Evolutionary conservation across 2,797 vertebrate species (phyloP).

Genomic region (Otolemur crassicaudatus): DNA sequence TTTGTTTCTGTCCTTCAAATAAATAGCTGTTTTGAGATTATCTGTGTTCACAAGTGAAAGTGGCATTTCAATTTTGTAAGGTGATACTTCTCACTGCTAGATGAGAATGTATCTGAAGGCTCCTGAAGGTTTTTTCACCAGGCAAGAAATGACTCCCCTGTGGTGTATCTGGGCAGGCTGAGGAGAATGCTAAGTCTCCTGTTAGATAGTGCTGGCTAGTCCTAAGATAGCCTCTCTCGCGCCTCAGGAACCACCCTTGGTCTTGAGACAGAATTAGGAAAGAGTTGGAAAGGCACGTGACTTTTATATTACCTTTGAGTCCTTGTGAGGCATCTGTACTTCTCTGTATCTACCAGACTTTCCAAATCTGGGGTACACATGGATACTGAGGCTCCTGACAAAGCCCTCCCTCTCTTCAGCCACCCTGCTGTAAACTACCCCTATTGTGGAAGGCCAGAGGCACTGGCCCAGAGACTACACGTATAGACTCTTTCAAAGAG

Average conservation of each 20-base stretch:
- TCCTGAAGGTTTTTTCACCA: background rate
- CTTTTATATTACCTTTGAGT: background rate
- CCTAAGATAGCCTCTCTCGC: background rate
- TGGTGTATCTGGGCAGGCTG: background rate
- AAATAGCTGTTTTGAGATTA: conserved; percentile 30
- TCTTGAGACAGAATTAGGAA: background rate
- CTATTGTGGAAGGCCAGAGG: background rate
- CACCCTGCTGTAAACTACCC: background rate
- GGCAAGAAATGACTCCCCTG: background rate
- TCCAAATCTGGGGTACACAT: background rate
- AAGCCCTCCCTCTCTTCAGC: background rate
- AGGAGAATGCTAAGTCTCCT: background rate
- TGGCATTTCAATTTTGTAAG: conserved; percentile 45
- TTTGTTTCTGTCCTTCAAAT: background rate
- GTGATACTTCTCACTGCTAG: background rate
- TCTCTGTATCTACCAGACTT: background rate
- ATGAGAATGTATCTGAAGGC: background rate
- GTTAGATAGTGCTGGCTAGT: background rate
- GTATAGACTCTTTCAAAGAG: background rate
- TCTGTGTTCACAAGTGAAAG: background rate
- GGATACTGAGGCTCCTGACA: background rate
- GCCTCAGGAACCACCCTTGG: background rate
- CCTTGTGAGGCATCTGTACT: background rate
- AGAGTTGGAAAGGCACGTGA: background rate
- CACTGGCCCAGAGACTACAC: background rate